phyloP scores from a whole-genome alignment of 1,140 invertebrate species.

The Parapsyche elsis region DNA sequence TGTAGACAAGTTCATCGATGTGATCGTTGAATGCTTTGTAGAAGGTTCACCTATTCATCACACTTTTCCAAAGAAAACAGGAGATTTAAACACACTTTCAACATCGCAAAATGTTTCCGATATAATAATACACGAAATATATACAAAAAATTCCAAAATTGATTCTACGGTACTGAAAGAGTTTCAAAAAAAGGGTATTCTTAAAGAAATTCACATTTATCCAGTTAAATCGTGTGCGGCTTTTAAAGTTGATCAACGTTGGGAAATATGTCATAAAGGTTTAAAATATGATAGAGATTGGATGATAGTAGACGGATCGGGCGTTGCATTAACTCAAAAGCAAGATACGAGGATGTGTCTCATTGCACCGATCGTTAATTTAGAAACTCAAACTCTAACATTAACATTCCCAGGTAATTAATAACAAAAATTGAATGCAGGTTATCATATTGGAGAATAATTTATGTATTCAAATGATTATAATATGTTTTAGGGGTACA shows the following conservation, averaged over 20 bases:
- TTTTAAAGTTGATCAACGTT: slow-evolving; percentile 74
- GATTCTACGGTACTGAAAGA: not conserved
- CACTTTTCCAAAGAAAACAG: not conserved
- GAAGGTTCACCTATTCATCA: slow-evolving; percentile 52
- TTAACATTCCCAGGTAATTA: slow-evolving; percentile 76
- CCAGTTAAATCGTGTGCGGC: slow-evolving; percentile 94
- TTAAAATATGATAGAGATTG: slow-evolving; percentile 91
- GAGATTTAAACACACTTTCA: not conserved
- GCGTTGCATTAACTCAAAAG: slow-evolving; percentile 90
- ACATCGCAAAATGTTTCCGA: not conserved
- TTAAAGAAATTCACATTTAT: slow-evolving; percentile 83
- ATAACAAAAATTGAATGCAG: not conserved
- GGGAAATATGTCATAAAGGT: slow-evolving; percentile 79
- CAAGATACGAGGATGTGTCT: slow-evolving; percentile 82
- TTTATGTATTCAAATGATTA: slow-evolving; percentile 62
- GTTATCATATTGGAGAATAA: slow-evolving; percentile 20
- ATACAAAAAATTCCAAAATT: not conserved
- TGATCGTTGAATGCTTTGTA: slow-evolving; percentile 80
- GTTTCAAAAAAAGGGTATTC: slow-evolving; percentile 54
- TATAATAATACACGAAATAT: not conserved
- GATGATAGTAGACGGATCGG: slow-evolving; percentile 87
- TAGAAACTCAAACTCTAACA: slow-evolving; percentile 70
- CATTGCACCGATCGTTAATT: slow-evolving; percentile 80
- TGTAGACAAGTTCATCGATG: slow-evolving; percentile 76
- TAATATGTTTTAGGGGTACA: slow-evolving; percentile 66